phyloP scores from a whole-genome alignment of 1,140 invertebrate species.

The Saccostrea cuccullata region DNA sequence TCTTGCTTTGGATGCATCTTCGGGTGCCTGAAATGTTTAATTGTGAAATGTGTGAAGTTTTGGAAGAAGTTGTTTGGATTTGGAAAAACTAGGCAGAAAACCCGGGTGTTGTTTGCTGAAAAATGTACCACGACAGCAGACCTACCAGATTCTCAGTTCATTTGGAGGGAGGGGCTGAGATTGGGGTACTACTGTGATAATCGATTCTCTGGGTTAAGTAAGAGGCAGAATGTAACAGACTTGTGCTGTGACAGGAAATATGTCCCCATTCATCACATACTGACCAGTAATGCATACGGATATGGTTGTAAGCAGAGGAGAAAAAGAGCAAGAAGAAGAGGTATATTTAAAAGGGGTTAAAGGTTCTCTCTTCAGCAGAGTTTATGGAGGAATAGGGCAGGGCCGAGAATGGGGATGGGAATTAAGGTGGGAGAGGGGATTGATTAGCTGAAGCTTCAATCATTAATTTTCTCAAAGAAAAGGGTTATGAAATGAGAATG shows the following conservation, averaged over 20 bases:
- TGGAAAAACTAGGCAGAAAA: not conserved
- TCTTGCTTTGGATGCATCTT: conserved; percentile 12
- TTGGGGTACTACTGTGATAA: conserved; percentile 6
- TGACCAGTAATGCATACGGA: not conserved
- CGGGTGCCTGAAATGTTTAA: not conserved
- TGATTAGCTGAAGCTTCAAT: too few relatives aligned
- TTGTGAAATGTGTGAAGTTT: conserved; percentile 11
- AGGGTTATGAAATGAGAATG: too few relatives aligned
- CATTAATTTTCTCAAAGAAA: too few relatives aligned
- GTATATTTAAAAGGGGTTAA: not conserved
- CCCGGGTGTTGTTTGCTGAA: not conserved
- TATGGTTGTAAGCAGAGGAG: not conserved
- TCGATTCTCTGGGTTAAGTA: not conserved
- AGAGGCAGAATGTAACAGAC: not conserved
- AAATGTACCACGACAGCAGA: not conserved
- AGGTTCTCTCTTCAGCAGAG: too few relatives aligned
- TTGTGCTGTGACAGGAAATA: not conserved
- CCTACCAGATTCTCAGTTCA: not conserved
- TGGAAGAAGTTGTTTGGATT: conserved; percentile 37
- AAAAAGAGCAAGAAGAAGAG: not conserved
- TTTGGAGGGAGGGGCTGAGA: not conserved
- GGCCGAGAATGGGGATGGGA: too few relatives aligned
- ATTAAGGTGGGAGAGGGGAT: too few relatives aligned
- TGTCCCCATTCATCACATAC: not conserved
- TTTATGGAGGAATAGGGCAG: too few relatives aligned